Percentiles rank a stretch among this genome's conserved stretches.
These are phyloP conservation scores for Symphodus melops DNA, from an alignment of 2,113 vertebrate genomes.

Conservation along the genomic window DNA sequence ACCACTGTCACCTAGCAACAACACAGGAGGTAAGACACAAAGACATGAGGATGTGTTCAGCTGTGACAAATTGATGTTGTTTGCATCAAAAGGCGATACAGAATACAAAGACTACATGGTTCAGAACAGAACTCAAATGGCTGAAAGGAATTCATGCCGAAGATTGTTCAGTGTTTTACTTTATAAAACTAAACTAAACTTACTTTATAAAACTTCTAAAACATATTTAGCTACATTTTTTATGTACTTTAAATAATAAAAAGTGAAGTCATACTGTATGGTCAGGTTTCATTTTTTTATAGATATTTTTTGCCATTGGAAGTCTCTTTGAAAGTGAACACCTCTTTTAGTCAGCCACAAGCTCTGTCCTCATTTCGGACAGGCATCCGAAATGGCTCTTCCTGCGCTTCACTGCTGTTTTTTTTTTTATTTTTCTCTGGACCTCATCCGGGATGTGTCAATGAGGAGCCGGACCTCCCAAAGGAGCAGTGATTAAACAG, in stretches of 20 bases:
- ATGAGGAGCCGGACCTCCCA: conserved; percentile 58
- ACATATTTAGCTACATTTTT: too few species aligned
- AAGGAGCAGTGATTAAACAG: conserved; percentile 40
- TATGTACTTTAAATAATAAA: too few species aligned
- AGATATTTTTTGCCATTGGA: too few species aligned
- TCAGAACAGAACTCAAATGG: neutral
- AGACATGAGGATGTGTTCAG: conserved; percentile 49
- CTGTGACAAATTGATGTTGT: conserved; percentile 10
- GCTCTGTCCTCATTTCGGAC: conserved; percentile 5
- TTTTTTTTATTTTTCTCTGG: conserved; percentile 1
- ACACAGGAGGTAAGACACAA: conserved; percentile 80
- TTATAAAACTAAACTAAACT: too few species aligned
- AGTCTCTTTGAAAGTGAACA: neutral
- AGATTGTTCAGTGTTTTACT: neutral
- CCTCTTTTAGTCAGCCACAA: neutral
- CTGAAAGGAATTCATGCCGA: neutral
- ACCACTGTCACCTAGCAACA: conserved; percentile 92
- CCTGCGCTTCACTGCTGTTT: neutral
- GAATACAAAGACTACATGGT: neutral
- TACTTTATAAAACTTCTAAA: too few species aligned
- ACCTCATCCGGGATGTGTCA: conserved; percentile 44
- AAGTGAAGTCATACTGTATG: too few species aligned
- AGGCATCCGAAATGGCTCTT: neutral
- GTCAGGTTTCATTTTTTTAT: too few species aligned
- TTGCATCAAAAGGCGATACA: conserved; percentile 14